Evolutionary conservation across 2,888 invertebrate genomes (phyloP).

Genomic region (Lysandra bellargus): DNA sequence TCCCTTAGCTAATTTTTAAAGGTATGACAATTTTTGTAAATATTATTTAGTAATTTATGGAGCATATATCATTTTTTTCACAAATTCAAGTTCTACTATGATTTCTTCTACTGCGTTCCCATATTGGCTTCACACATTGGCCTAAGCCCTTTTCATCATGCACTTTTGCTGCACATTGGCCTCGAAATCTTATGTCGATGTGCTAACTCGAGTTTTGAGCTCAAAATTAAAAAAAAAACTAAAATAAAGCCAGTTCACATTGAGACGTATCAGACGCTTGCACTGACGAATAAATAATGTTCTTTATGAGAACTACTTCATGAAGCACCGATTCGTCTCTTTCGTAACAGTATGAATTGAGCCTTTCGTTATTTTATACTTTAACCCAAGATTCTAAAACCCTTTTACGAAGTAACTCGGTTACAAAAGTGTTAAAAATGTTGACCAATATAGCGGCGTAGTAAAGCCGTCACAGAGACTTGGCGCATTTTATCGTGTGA

Average conservation of each 20-base stretch:
- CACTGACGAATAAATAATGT: neutral
- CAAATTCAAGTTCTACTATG: slow-evolving; percentile 12
- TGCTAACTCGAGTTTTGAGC: neutral
- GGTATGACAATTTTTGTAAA: slow-evolving; percentile 65
- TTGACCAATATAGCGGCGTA: neutral
- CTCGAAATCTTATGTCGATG: neutral
- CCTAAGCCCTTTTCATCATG: neutral
- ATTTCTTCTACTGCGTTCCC: neutral
- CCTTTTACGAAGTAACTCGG: neutral
- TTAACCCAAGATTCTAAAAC: neutral
- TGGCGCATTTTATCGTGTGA: slow-evolving; percentile 13
- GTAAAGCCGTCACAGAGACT: neutral
- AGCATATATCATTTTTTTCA: slow-evolving; percentile 1
- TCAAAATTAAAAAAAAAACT: neutral
- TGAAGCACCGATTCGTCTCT: neutral
- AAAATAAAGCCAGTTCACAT: slow-evolving; percentile 1
- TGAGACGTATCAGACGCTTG: slow-evolving; percentile 6
- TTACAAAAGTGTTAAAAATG: neutral
- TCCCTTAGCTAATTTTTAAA: slow-evolving; percentile 16
- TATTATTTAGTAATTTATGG: slow-evolving; percentile 55
- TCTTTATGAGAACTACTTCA: neutral
- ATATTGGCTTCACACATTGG: neutral
- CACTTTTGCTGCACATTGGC: neutral
- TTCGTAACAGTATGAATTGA: slow-evolving; percentile 10
- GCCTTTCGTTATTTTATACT: neutral